Evolutionary conservation across 2,113 vertebrate species (phyloP).

Genomic region (Plestiodon gilberti): DNA sequence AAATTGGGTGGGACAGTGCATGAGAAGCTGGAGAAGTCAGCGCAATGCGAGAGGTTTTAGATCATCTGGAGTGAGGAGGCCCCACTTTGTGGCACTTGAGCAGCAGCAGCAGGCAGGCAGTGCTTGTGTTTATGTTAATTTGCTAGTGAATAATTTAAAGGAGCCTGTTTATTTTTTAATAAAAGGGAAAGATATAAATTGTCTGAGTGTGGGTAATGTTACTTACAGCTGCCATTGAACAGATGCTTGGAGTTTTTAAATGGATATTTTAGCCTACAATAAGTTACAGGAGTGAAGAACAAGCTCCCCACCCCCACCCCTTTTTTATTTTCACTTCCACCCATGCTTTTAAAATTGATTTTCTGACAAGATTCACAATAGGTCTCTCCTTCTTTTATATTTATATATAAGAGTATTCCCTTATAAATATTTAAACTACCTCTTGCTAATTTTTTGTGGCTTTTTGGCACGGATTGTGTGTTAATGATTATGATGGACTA

Average conservation of each 20-base stretch:
- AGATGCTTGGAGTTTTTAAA: conserved; percentile 58
- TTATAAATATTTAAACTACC: conserved; percentile 71
- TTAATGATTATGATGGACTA: conserved; percentile 71
- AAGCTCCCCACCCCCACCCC: conserved; percentile 52
- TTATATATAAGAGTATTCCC: conserved; percentile 25
- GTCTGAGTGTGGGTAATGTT: conserved; percentile 62
- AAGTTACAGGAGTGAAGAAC: conserved; percentile 67
- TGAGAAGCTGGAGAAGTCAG: conserved; percentile 54
- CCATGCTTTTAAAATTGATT: conserved; percentile 53
- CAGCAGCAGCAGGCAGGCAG: conserved; percentile 39
- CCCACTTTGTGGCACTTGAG: conserved; percentile 36
- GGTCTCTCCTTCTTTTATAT: conserved; percentile 33
- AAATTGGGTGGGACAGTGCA: conserved; percentile 64
- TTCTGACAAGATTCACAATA: conserved; percentile 54
- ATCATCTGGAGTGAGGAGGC: conserved; percentile 49
- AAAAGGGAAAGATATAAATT: conserved; percentile 72
- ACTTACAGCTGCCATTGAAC: conserved; percentile 61
- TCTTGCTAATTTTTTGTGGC: conserved; percentile 45
- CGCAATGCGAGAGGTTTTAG: conserved; percentile 53
- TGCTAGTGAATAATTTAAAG: conserved; percentile 79
- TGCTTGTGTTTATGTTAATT: conserved; percentile 71
- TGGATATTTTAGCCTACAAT: conserved; percentile 54
- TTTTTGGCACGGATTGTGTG: conserved; percentile 36
- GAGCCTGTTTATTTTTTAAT: conserved; percentile 82
- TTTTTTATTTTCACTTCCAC: conserved; percentile 5